Conservation (phyloP, 2,113 vertebrate genomes). For the Hassar affinis region DNA sequence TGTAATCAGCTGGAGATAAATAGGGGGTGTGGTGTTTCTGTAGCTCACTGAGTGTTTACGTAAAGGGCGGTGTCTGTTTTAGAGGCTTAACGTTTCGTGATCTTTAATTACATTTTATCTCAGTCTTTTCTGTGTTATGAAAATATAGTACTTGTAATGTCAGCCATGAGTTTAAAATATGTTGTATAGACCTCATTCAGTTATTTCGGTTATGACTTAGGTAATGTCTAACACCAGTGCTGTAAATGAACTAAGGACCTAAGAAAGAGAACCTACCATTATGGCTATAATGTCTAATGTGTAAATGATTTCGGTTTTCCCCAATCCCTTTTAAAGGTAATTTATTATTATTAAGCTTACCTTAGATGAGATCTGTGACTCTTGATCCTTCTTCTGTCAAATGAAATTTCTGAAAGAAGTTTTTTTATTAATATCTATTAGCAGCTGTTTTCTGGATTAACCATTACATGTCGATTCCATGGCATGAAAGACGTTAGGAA, state of each 20-base stretch:
- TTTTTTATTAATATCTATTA: conserved; percentile 9
- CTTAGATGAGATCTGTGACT: conserved; percentile 13
- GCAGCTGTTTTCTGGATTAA: not conserved
- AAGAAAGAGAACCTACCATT: too few relatives aligned
- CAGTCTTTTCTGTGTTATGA: not conserved
- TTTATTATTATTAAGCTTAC: conserved; percentile 16
- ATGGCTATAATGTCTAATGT: too few relatives aligned
- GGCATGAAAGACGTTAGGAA: not conserved
- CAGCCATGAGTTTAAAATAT: not conserved
- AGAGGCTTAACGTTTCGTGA: not conserved
- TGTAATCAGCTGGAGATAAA: conserved; percentile 45
- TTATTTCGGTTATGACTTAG: not conserved
- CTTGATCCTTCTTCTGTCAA: not conserved
- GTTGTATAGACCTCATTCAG: not conserved
- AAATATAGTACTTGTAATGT: not conserved
- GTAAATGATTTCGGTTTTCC: not conserved
- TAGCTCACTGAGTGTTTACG: conserved; percentile 24
- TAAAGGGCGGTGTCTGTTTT: conserved; percentile 21
- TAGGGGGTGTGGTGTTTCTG: conserved; percentile 35
- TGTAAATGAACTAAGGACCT: not conserved
- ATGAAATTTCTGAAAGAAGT: not conserved
- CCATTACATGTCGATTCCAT: not conserved
- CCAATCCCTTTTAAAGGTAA: not conserved
- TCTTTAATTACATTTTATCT: not conserved
- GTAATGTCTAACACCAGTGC: not conserved